Conservation (phyloP, 2,888 invertebrate species). For the Drosophila anomalata region DNA sequence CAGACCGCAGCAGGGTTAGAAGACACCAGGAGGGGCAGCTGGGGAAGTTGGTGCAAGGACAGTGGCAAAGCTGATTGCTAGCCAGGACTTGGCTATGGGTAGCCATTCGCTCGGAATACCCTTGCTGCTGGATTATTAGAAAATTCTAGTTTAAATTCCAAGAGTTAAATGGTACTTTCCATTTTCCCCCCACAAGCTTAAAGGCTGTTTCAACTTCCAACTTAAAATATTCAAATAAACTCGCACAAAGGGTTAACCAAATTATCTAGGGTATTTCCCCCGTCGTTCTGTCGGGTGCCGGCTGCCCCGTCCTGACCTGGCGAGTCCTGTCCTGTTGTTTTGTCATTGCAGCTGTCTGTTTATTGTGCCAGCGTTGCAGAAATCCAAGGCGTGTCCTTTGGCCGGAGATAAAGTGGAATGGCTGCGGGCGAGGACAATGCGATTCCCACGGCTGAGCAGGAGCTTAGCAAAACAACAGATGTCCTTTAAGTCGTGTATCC, state of each 20-base stretch:
- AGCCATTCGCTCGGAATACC: slow-evolving; percentile 3
- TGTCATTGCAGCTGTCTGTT: slow-evolving; percentile 57
- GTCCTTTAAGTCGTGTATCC: slow-evolving; percentile 14
- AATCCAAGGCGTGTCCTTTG: slow-evolving; percentile 68
- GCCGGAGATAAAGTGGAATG: slow-evolving; percentile 55
- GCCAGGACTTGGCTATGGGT: slow-evolving; percentile 60
- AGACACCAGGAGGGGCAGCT: neutral
- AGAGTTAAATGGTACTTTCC: slow-evolving; percentile 1
- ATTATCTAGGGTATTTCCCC: slow-evolving; percentile 8
- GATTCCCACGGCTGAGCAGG: slow-evolving; percentile 14
- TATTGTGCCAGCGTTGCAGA: slow-evolving; percentile 63
- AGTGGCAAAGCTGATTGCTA: slow-evolving; percentile 76
- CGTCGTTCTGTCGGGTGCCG: neutral
- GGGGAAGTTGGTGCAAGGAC: slow-evolving; percentile 16
- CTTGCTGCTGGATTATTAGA: slow-evolving; percentile 11
- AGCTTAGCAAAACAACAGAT: slow-evolving; percentile 67
- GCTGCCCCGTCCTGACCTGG: neutral
- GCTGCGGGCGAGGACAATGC: slow-evolving; percentile 28
- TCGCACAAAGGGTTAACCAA: neutral
- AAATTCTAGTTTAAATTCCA: neutral
- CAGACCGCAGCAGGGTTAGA: slow-evolving; percentile 61
- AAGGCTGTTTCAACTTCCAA: neutral
- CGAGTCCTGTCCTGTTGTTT: slow-evolving; percentile 52
- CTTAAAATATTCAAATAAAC: neutral
- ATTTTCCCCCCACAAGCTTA: slow-evolving; percentile 1